Percentiles rank a stretch among this genome's conserved stretches.
Evolutionary conservation across 2,113 vertebrate genomes (phyloP).

Genomic region (Phodopus roborovskii): DNA sequence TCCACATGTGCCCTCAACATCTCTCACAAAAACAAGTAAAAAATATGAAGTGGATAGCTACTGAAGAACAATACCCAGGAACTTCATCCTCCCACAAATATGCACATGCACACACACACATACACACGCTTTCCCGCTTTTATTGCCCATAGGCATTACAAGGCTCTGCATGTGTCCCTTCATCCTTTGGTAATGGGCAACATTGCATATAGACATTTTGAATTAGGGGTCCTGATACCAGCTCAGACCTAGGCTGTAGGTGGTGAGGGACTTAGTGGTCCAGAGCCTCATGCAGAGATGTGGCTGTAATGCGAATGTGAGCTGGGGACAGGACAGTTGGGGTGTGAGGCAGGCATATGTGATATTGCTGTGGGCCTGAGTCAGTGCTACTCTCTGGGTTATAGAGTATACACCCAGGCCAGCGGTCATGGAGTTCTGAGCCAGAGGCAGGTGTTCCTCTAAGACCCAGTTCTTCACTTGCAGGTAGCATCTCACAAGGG

Average conservation of each 20-base stretch:
- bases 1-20: neutral
- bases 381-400: neutral
- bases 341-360: neutral
- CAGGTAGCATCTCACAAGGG: neutral
- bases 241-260: neutral
- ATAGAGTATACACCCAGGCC: neutral
- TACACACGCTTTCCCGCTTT: neutral
- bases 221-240: neutral
- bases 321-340: neutral
- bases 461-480: neutral
- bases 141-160: neutral
- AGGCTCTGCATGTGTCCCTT: neutral
- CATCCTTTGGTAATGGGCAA: neutral
- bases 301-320: no score
- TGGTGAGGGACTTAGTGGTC: neutral
- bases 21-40: neutral
- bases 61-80: neutral
- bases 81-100: neutral
- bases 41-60: neutral
- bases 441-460: neutral
- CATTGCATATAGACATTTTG: neutral
- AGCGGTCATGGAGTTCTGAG: neutral
- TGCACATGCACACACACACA: neutral
- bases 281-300: neutral
- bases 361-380: neutral